phyloP scores from a whole-genome alignment of 2,888 invertebrate genomes.

The Cantharis rufa region DNA sequence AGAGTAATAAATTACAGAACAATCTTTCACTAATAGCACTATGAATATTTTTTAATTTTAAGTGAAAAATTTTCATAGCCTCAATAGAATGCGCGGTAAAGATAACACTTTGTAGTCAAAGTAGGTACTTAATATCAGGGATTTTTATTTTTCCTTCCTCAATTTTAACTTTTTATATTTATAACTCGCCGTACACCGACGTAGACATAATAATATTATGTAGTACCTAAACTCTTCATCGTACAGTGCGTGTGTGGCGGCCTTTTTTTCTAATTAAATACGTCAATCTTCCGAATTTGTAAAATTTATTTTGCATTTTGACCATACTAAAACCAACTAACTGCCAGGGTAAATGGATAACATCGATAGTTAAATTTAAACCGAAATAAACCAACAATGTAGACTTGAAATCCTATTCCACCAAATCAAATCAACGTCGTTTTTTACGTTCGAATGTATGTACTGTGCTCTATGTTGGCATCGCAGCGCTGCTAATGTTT shows the following conservation, averaged over 20 bases:
- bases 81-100: neutral
- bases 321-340: neutral
- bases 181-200: neutral
- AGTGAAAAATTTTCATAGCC: neutral
- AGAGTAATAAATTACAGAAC: conserved; percentile 31
- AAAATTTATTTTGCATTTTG: neutral
- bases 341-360: neutral
- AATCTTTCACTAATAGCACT: conserved; percentile 24
- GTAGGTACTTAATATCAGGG: neutral
- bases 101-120: neutral
- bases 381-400: neutral
- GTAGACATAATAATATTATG: too few relatives aligned
- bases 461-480: neutral
- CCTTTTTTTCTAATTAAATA: neutral
- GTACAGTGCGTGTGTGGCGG: neutral
- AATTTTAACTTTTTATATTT: neutral
- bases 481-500: neutral
- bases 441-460: neutral
- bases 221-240: too few relatives aligned
- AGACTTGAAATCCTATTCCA: neutral
- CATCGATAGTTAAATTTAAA: neutral
- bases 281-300: neutral
- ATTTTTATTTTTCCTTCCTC: neutral
- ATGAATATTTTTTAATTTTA: neutral
- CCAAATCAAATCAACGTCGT: neutral